Conservation (phyloP, 2,888 invertebrate genomes). For the Lasioglossum oenotherae region DNA sequence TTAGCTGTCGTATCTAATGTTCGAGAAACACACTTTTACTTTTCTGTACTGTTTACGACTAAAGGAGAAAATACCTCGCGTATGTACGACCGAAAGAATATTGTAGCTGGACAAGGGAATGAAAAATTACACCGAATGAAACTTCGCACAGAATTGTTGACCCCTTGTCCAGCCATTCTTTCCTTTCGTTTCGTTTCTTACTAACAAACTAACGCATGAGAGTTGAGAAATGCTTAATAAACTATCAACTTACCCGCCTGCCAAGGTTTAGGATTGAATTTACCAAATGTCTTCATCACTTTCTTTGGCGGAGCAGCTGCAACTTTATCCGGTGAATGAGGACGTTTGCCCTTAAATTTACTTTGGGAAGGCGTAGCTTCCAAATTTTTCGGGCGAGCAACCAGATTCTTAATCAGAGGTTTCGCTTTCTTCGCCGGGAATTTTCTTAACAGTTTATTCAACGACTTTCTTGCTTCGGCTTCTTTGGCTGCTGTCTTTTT, state of each 20-base stretch:
- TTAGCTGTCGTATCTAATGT: slow-evolving; percentile 49
- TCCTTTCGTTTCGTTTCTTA: neutral
- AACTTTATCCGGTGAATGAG: slow-evolving; percentile 64
- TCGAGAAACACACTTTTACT: slow-evolving; percentile 7
- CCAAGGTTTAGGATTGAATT: slow-evolving; percentile 56
- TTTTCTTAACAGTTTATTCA: slow-evolving; percentile 41
- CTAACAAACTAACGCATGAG: neutral
- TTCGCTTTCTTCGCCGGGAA: slow-evolving; percentile 38
- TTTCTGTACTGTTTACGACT: neutral
- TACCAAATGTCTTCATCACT: slow-evolving; percentile 59
- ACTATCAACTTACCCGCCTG: slow-evolving; percentile 53
- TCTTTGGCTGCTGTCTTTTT: slow-evolving; percentile 12
- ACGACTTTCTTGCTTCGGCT: slow-evolving; percentile 34
- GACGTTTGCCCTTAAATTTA: slow-evolving; percentile 64
- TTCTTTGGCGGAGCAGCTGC: slow-evolving; percentile 63
- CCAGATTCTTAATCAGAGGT: slow-evolving; percentile 17
- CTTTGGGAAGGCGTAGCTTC: slow-evolving; percentile 18
- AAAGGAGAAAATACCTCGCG: neutral
- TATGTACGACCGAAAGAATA: neutral
- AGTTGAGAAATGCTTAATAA: neutral
- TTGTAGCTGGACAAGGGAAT: neutral
- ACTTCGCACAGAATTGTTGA: neutral
- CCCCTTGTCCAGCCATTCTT: neutral
- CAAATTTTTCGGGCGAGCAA: neutral
- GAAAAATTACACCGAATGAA: neutral